phyloP scores from a whole-genome alignment of 2,797 vertebrate genomes.

The Emydoidea blandingii region DNA sequence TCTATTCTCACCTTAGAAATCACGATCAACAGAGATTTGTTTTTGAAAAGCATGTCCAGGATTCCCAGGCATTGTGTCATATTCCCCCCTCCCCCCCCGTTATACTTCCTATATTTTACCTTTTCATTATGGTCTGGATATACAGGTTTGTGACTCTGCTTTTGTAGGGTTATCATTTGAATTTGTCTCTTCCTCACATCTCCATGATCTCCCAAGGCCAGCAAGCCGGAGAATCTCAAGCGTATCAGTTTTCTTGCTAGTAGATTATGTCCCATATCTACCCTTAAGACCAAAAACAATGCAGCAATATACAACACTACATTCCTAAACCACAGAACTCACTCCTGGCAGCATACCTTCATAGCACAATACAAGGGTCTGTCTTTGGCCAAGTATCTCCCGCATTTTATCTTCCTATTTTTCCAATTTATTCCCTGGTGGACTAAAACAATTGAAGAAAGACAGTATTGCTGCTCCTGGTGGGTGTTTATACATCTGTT shows the following conservation, averaged over 20 bases:
- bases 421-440: neutral
- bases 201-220: neutral
- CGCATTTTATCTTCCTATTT: neutral
- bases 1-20: neutral
- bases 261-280: neutral
- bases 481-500: neutral
- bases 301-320: neutral
- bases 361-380: neutral
- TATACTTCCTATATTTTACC: neutral
- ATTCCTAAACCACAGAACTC: constrained; percentile 26
- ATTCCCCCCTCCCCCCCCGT: neutral
- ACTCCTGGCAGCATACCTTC: neutral
- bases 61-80: neutral
- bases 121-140: neutral
- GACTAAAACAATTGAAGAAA: neutral
- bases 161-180: neutral
- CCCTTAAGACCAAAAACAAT: neutral
- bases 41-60: neutral
- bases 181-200: neutral
- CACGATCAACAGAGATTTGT: neutral
- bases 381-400: neutral
- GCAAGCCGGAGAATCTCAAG: neutral
- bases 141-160: neutral
- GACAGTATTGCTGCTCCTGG: neutral
- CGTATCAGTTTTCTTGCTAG: neutral